phyloP scores from a whole-genome alignment of 2,797 vertebrate genomes.

The Myotis vivesi region DNA sequence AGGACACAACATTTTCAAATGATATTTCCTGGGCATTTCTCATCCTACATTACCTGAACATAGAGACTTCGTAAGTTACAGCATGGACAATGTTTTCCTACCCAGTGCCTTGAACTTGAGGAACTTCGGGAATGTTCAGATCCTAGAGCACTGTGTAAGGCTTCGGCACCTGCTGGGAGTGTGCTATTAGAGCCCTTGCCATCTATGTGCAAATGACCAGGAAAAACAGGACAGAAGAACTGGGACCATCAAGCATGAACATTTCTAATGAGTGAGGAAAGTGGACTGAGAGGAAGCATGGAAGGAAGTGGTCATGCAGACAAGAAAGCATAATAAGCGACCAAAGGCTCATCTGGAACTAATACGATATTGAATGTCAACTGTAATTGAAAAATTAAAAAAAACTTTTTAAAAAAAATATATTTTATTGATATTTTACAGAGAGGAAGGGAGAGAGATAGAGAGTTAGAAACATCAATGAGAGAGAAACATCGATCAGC shows the following conservation, averaged over 20 bases:
- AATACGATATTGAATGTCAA: background rate
- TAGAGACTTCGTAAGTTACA: background rate
- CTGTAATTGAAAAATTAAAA: background rate
- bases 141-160: background rate
- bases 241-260: background rate
- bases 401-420: too few species aligned
- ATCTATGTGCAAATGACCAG: background rate
- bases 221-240: background rate
- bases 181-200: background rate
- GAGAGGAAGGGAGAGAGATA: too few species aligned
- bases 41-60: background rate
- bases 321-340: background rate
- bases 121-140: background rate
- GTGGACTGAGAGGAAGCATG: background rate
- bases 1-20: conserved; percentile 2
- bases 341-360: background rate
- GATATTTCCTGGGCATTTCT: conserved; percentile 3
- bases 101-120: background rate
- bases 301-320: background rate
- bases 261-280: conserved; percentile 5
- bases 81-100: background rate
- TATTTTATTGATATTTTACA: too few species aligned
- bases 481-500: too few species aligned
- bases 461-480: too few species aligned
- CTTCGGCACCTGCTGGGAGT: background rate